phyloP scores from a whole-genome alignment of 2,888 invertebrate genomes.

The Clunio marinus region DNA sequence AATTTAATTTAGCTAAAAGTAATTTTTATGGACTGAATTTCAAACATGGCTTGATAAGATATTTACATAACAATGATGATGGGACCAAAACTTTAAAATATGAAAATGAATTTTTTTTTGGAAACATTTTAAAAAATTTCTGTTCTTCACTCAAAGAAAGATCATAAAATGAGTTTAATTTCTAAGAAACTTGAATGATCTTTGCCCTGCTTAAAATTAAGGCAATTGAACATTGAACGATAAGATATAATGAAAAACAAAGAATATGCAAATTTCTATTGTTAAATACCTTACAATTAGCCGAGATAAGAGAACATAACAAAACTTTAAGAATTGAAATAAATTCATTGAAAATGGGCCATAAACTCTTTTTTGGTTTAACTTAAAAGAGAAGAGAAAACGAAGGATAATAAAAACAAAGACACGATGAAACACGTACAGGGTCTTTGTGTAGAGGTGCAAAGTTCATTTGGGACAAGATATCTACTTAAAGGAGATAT shows the following conservation, averaged over 20 bases:
- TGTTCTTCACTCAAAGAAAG: no score
- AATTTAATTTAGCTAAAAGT: constrained; percentile 24
- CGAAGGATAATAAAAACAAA: constrained; percentile 1
- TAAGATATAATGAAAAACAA: no score
- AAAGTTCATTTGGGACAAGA: neutral
- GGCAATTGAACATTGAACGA: no score
- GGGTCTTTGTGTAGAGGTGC: neutral
- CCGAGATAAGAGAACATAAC: neutral
- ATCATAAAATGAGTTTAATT: no score
- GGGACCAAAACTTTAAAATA: no score
- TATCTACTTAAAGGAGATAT: neutral
- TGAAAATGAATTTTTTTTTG: no score
- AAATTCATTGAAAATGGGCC: neutral
- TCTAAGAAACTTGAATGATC: no score
- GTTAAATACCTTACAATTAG: neutral
- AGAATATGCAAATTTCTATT: constrained; percentile 20
- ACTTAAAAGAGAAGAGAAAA: neutral
- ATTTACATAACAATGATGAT: constrained; percentile 17
- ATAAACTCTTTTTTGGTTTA: neutral
- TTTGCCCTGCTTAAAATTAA: no score
- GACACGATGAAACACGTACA: constrained; percentile 1
- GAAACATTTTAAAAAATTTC: no score
- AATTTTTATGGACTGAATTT: constrained; percentile 22
- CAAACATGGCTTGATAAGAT: neutral
- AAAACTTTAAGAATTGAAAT: neutral